Evolutionary conservation across 1,140 invertebrate species (phyloP), one percentile per base, ranked within the genome.

Genomic region (Drosophila ficusphila): DNA sequence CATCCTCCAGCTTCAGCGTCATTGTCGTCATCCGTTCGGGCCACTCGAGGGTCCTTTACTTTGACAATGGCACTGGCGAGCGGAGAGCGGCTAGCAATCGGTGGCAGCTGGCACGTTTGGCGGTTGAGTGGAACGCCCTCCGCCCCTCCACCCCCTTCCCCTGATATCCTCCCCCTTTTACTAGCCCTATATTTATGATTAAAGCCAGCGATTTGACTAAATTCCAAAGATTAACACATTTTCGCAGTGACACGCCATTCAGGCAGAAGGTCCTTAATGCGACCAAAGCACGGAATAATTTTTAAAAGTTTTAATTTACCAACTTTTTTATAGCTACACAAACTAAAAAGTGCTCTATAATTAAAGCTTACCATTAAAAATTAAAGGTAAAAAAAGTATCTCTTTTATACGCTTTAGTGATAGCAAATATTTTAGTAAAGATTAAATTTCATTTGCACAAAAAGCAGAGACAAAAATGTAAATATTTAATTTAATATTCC

Each of bases 51-150:
- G 78, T 61, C 60, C 68, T 74, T 57, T 72, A 65, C 76, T 62
- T 64, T 79, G 64, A 79, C 76, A 79, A 79, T 79, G 76, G 76
- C 49, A 44, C 64, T 51, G 44, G 47, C 29, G 67, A 76, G 58
- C 33, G 44, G 47, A 23, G 67, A 76, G 58, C 33, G 52, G 33
- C 21, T 38, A 47, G 65, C 73, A 58, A 76, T 65, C 68, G 53
- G 54, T 74, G 79, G 76, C 81, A 86, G 81, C 82, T 77, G 81
- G 73, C 81, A 86, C 81, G 81, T 86, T 88, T 88, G 76, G 44
- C 53, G 76, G 72, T 85, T 85, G 75, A 83, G 67, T 76, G 76
- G 33, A 38, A 27, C 27, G 38, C 21, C 54, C 38, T 42, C 54
- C 58, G 21, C 12, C 21, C 36, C 11, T 16, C 42, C 19, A 29